Percentiles rank a stretch among this genome's conserved stretches.
These are phyloP conservation scores for Heliocidaris erythrogramma DNA, from an alignment of 35 echinoderm and acorn worm species.

Conservation along the genomic window DNA sequence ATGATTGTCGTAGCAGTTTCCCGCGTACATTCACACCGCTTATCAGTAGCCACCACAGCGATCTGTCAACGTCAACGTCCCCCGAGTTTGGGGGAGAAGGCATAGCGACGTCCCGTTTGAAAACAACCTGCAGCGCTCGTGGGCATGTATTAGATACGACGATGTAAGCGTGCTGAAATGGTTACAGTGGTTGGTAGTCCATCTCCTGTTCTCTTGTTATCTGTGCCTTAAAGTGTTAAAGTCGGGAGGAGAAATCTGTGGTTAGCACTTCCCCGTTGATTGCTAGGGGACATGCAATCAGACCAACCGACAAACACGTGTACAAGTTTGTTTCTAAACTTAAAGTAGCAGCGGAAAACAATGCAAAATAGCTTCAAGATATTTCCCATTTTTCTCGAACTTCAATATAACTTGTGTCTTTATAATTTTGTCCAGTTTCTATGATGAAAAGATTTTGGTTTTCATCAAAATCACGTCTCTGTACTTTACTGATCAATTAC, in stretches of 20 bases:
- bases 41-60: not conserved
- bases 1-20: not conserved
- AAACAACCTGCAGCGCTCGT: not conserved
- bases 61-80: slow-evolving; percentile 2
- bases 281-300: not conserved
- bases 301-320: not conserved
- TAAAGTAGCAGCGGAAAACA: not conserved
- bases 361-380: not conserved
- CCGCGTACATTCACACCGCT: not conserved
- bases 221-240: slow-evolving; percentile 12
- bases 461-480: not conserved
- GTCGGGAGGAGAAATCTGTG: not conserved
- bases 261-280: not conserved
- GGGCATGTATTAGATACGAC: not conserved
- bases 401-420: not conserved
- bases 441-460: not conserved
- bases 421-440: not conserved
- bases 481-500: not conserved
- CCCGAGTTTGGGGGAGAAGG: not conserved
- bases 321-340: not conserved
- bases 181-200: not conserved
- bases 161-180: not conserved
- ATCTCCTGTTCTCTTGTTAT: not conserved
- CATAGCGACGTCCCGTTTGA: slow-evolving; percentile 4
- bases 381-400: not conserved